Evolutionary conservation across 1,140 invertebrate genomes (phyloP).

Genomic region (Drosophila sp.): DNA sequence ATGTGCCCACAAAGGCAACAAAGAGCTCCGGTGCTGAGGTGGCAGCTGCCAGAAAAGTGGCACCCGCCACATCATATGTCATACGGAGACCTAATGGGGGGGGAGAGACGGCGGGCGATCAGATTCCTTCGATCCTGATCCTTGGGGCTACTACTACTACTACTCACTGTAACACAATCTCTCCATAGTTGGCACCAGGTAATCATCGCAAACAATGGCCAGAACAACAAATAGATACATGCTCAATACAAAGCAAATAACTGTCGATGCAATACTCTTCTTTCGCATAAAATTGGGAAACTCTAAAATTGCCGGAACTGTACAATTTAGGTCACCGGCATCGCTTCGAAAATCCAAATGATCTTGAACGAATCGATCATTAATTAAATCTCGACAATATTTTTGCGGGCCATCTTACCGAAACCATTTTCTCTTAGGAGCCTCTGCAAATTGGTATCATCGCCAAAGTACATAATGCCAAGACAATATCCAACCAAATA

Average conservation of each 20-base stretch:
- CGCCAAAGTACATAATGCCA: slow-evolving; percentile 1
- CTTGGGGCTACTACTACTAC: too few species aligned
- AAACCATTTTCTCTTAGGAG: slow-evolving; percentile 15
- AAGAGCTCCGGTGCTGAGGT: slow-evolving; percentile 97
- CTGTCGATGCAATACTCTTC: slow-evolving; percentile 87
- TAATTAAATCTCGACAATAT: background rate
- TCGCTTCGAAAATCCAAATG: background rate
- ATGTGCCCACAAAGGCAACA: slow-evolving; percentile 95
- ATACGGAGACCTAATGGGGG: slow-evolving; percentile 86
- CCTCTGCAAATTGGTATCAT: background rate
- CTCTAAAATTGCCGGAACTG: slow-evolving; percentile 88
- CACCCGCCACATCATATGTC: slow-evolving; percentile 92
- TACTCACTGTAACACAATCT: slow-evolving; percentile 91
- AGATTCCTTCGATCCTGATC: background rate
- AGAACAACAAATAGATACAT: slow-evolving; percentile 91
- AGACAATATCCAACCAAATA: background rate
- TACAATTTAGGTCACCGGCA: slow-evolving; percentile 85
- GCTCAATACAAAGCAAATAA: slow-evolving; percentile 88
- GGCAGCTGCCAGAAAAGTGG: slow-evolving; percentile 96
- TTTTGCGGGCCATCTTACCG: slow-evolving; percentile 4
- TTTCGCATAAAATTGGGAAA: slow-evolving; percentile 90
- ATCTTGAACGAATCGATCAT: background rate
- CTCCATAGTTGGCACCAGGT: slow-evolving; percentile 93
- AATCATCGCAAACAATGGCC: slow-evolving; percentile 93
- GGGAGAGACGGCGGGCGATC: background rate